phyloP scores from a whole-genome alignment of 2,888 invertebrate genomes.

The Pseudanteris insignis region DNA sequence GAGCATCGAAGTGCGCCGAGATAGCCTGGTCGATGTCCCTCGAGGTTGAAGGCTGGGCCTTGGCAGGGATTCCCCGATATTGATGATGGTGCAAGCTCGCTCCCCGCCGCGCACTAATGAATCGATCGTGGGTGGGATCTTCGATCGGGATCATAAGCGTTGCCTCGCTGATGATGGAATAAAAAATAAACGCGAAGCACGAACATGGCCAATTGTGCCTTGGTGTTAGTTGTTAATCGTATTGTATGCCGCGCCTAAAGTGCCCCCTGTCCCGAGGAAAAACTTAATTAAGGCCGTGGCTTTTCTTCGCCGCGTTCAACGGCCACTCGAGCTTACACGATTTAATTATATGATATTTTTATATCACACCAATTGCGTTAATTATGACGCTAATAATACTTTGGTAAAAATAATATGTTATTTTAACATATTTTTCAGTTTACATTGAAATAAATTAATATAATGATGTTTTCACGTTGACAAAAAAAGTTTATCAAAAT shows the following conservation, averaged over 20 bases:
- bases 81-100: slow-evolving; percentile 58
- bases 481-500: no score
- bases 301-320: no score
- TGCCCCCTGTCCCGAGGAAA: no score
- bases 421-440: no score
- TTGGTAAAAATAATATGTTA: no score
- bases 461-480: no score
- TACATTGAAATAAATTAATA: no score
- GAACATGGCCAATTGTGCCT: slow-evolving; percentile 20
- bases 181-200: slow-evolving; percentile 23
- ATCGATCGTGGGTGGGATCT: slow-evolving; percentile 63
- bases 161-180: slow-evolving; percentile 30
- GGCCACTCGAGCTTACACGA: no score
- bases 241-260: slow-evolving; percentile 15
- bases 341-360: no score
- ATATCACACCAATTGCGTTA: no score
- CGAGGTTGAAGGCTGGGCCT: slow-evolving; percentile 46
- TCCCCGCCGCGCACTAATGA: slow-evolving; percentile 63
- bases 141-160: slow-evolving; percentile 45
- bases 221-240: slow-evolving; percentile 38
- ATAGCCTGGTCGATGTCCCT: slow-evolving; percentile 38
- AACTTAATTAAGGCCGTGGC: no score
- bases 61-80: slow-evolving; percentile 57
- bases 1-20: slow-evolving; percentile 9
- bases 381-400: no score